A percentile compares a stretch with the other conserved stretches of the same genome.
These are phyloP conservation scores for Stomorhina lunata DNA, from an alignment of 2,888 invertebrate species.

Conservation along the genomic window DNA sequence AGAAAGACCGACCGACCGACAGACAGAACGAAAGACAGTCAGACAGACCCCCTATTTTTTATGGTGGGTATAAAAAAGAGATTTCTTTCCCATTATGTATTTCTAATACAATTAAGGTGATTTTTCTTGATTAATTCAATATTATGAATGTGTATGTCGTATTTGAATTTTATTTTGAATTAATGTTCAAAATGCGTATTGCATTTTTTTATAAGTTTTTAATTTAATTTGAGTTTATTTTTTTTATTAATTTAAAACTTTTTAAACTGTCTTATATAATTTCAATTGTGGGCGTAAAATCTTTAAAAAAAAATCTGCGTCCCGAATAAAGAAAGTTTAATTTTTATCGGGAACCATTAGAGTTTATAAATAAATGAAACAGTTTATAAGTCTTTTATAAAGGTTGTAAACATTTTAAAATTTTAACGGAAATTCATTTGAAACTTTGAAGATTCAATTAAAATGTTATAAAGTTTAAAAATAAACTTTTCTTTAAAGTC, in stretches of 20 bases:
- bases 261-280: constrained; percentile 16
- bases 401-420: neutral
- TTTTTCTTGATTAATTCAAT: too few species aligned
- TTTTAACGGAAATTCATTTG: neutral
- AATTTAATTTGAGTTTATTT: neutral
- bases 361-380: neutral
- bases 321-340: constrained; percentile 20
- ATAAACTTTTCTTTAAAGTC: too few species aligned
- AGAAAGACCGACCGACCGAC: too few species aligned
- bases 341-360: neutral
- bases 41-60: too few species aligned
- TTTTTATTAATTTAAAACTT: too few species aligned
- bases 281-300: neutral
- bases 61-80: too few species aligned
- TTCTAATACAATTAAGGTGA: too few species aligned
- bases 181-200: constrained; percentile 17
- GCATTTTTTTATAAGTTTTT: constrained; percentile 31
- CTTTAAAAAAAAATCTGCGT: neutral
- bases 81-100: too few species aligned
- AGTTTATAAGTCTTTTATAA: neutral
- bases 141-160: neutral
- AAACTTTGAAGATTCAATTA: neutral
- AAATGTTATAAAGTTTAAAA: too few species aligned
- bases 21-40: too few species aligned
- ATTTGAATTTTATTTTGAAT: neutral